Conservation (phyloP, 2,797 vertebrate species). For the Oreochromis grahami region DNA sequence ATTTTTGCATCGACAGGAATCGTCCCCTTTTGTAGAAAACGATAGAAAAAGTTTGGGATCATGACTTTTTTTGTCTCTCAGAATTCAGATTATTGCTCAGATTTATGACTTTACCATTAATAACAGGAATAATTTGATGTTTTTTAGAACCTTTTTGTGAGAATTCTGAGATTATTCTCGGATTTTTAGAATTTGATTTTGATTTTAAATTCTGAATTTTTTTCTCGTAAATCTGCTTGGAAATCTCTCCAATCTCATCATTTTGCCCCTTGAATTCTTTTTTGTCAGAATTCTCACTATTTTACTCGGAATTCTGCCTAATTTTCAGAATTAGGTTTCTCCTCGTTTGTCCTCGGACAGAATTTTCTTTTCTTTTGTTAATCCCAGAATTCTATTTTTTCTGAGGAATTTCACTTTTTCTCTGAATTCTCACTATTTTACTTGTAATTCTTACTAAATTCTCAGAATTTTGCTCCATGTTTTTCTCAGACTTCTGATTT, state of each 20-base stretch:
- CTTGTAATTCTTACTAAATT: not conserved
- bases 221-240: not conserved
- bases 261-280: not conserved
- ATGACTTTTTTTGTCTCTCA: not conserved
- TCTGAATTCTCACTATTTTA: not conserved
- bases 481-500: not conserved
- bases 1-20: not conserved
- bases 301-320: not conserved
- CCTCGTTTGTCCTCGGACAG: not conserved
- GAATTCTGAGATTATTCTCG: not conserved
- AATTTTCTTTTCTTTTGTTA: not conserved
- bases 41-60: not conserved
- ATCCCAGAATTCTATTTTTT: accelerated
- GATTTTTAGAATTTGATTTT: not conserved
- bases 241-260: not conserved
- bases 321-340: not conserved
- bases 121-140: not conserved
- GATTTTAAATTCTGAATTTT: not conserved
- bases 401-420: not conserved
- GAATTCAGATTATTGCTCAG: not conserved
- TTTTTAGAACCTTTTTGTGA: not conserved
- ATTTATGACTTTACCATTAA: not conserved
- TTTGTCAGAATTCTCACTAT: not conserved
- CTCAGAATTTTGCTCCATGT: not conserved
- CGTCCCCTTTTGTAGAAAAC: not conserved